These are phyloP conservation scores for Psittacula cyanocephala DNA, from an alignment of 2,113 vertebrate species.

Conservation along the genomic window DNA sequence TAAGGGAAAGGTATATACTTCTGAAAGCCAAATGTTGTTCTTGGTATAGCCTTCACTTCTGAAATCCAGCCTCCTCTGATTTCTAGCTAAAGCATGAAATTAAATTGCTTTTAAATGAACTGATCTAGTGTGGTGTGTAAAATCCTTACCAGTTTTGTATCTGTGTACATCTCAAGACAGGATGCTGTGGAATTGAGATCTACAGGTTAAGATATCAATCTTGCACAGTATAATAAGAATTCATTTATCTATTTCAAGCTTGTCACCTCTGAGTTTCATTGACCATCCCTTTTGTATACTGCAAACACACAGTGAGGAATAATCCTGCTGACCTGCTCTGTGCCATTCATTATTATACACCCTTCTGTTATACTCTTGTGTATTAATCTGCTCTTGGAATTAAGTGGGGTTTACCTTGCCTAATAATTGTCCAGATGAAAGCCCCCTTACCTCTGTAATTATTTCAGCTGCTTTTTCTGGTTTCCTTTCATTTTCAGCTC, in stretches of 20 bases:
- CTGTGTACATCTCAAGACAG: background rate
- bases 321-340: background rate
- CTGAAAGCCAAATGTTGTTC: background rate
- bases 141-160: background rate
- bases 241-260: background rate
- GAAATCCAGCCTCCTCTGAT: background rate
- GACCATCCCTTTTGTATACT: background rate
- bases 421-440: conserved; percentile 2
- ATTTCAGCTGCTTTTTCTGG: background rate
- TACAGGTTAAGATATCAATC: background rate
- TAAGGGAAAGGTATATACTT: background rate
- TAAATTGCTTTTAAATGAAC: background rate
- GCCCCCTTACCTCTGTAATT: background rate
- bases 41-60: background rate
- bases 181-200: background rate
- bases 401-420: background rate
- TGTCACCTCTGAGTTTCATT: background rate
- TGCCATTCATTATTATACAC: background rate
- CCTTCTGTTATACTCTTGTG: background rate
- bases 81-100: background rate
- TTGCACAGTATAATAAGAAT: background rate
- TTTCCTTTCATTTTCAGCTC: background rate
- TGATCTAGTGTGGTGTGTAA: background rate
- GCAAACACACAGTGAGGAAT: background rate
- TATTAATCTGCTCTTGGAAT: background rate